These are phyloP conservation scores for Danio tinwini DNA, from an alignment of 2,797 vertebrate species.

Conservation along the genomic window DNA sequence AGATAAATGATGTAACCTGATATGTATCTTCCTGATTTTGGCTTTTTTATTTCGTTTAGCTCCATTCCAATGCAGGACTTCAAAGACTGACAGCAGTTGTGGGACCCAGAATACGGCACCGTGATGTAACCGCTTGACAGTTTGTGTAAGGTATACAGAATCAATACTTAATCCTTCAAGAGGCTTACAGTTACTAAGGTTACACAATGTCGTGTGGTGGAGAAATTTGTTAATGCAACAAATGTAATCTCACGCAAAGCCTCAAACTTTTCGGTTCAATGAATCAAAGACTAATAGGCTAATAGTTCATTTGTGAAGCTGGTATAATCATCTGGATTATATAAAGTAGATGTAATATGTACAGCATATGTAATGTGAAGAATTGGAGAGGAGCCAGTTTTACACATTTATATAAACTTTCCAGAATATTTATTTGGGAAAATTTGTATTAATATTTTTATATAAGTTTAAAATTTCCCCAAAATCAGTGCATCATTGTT, in stretches of 20 bases:
- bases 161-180: neutral
- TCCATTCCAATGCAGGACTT: neutral
- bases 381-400: neutral
- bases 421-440: too few species aligned
- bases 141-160: neutral
- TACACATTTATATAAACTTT: too few species aligned
- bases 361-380: neutral
- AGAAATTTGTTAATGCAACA: slow-evolving; percentile 12
- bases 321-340: slow-evolving; percentile 10
- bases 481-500: too few species aligned
- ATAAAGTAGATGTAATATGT: too few species aligned
- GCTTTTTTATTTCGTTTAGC: neutral
- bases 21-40: neutral
- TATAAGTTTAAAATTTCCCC: too few species aligned
- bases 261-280: slow-evolving; percentile 19
- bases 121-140: neutral
- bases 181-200: slow-evolving; percentile 1
- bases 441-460: too few species aligned
- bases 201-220: neutral
- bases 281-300: slow-evolving; percentile 25
- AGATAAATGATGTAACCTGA: slow-evolving; percentile 26
- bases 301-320: neutral
- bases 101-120: neutral
- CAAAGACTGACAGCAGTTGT: neutral
- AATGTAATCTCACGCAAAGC: slow-evolving; percentile 2